Evolutionary conservation across 2,113 vertebrate species (phyloP).

Genomic region (Odontophorus gujanensis): DNA sequence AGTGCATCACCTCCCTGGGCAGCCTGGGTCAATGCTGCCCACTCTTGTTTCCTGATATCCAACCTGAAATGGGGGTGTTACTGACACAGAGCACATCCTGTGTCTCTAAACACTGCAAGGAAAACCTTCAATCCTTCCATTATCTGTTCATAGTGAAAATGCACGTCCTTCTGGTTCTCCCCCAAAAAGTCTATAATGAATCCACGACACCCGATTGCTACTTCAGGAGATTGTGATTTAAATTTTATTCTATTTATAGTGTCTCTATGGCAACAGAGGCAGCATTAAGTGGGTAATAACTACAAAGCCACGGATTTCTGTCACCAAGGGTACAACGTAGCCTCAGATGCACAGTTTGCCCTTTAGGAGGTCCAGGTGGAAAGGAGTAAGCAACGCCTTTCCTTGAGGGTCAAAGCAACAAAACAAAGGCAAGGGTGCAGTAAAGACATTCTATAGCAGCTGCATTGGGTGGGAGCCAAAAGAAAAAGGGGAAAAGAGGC

Average conservation of each 20-base stretch:
- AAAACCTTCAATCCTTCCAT: background rate
- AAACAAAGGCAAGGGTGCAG: background rate
- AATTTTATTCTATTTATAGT: constrained; percentile 81
- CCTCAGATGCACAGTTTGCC: constrained; percentile 7
- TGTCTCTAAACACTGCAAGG: background rate
- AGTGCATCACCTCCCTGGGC: no score
- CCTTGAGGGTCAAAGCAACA: background rate
- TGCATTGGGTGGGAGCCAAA: background rate
- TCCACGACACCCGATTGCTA: background rate
- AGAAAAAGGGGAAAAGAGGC: background rate
- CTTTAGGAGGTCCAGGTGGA: background rate
- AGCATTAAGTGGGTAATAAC: constrained; percentile 60
- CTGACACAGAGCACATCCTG: background rate
- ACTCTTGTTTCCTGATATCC: no score
- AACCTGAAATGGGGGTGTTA: background rate
- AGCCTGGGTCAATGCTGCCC: no score
- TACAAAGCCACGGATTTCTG: constrained; percentile 61
- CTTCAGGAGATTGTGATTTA: constrained; percentile 49
- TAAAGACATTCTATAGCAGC: background rate
- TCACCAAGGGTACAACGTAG: background rate
- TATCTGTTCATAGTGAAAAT: background rate
- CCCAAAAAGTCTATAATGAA: background rate
- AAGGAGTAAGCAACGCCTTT: background rate
- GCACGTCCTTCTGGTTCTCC: background rate
- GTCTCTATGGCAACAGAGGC: constrained; percentile 84